Conservation (phyloP, 2,797 vertebrate species). For the Labeo calbasu region DNA sequence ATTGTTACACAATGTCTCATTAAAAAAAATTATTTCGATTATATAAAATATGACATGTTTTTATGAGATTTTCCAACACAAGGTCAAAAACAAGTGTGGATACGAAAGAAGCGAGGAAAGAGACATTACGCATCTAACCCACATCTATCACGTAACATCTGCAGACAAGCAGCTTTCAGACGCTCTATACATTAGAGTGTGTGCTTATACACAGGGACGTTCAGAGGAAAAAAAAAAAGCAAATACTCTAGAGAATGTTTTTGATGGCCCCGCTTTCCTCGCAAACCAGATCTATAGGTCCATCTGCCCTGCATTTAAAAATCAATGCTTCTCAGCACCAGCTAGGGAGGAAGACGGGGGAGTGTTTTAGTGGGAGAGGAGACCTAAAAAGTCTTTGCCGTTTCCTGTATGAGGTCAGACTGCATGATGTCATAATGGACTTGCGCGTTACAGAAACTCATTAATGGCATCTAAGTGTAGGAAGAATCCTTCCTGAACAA, state of each 20-base stretch:
- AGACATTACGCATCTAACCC: constrained; percentile 33
- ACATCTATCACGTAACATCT: not conserved
- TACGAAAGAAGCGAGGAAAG: not conserved
- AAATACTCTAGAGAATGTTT: constrained; percentile 61
- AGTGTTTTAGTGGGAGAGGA: constrained; percentile 28
- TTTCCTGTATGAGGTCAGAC: constrained; percentile 44
- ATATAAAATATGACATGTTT: constrained; percentile 3
- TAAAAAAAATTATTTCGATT: not conserved
- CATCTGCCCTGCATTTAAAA: constrained; percentile 81
- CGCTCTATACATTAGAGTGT: constrained; percentile 5
- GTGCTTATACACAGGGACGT: constrained; percentile 29
- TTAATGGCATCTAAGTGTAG: constrained; percentile 26
- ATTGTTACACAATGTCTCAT: not conserved
- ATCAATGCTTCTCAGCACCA: constrained; percentile 66
- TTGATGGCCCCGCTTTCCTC: constrained; percentile 69
- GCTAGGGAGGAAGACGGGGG: constrained; percentile 15
- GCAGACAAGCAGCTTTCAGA: constrained; percentile 10
- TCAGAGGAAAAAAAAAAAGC: constrained; percentile 25
- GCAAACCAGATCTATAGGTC: constrained; percentile 69
- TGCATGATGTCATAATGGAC: constrained; percentile 39
- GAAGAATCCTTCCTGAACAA: constrained; percentile 43
- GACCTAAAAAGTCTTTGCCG: constrained; percentile 27
- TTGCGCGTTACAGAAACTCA: constrained; percentile 34
- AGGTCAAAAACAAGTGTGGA: not conserved
- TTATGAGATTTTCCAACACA: not conserved